These are phyloP conservation scores for Ictalurus furcatus DNA, from an alignment of 2,113 vertebrate genomes.

Conservation along the genomic window DNA sequence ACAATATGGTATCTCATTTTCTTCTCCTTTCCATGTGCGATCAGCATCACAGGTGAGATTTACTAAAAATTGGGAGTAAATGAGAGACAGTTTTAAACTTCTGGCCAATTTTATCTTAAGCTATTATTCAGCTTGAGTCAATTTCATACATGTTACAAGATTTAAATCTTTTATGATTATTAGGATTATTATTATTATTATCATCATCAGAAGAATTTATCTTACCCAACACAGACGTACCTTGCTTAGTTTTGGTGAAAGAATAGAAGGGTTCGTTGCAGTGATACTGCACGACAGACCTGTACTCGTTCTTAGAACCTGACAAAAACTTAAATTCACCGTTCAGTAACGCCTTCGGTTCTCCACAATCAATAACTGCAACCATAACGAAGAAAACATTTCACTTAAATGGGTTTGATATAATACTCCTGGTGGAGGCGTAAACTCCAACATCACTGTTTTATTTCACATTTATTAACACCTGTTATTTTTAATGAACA, in stretches of 20 bases:
- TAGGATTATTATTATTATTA: neutral
- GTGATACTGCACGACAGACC: constrained; percentile 67
- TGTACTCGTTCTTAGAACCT: constrained; percentile 67
- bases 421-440: neutral
- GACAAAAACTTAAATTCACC: constrained; percentile 62
- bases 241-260: constrained; percentile 48
- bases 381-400: neutral
- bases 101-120: neutral
- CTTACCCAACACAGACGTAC: neutral
- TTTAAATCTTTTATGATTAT: neutral
- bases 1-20: constrained; percentile 58
- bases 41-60: constrained; percentile 63
- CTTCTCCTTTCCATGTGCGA: constrained; percentile 61
- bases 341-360: constrained; percentile 63
- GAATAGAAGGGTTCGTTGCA: constrained; percentile 71
- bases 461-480: neutral
- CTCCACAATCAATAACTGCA: constrained; percentile 72
- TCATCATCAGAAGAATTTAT: neutral
- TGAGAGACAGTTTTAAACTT: neutral
- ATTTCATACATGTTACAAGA: neutral
- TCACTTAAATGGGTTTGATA: neutral
- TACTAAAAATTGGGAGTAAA: constrained; percentile 45
- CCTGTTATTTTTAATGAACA: neutral
- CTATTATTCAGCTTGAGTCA: neutral
- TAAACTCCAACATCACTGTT: neutral